Conservation (phyloP, 2,797 vertebrate genomes). For the Sebastes hubbsi region DNA sequence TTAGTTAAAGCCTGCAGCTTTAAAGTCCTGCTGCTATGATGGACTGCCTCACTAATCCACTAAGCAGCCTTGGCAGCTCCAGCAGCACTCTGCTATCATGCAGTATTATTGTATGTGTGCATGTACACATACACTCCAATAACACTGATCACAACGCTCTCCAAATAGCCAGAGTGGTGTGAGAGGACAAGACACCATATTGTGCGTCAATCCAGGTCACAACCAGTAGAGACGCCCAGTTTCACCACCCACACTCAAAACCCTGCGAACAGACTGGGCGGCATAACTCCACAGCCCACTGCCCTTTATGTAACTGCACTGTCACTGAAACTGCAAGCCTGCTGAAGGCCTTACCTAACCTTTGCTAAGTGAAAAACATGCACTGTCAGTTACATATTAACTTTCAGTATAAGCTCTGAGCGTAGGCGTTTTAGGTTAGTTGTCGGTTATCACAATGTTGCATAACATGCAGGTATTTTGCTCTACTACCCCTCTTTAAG, state of each 20-base stretch:
- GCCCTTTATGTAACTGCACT: conserved; percentile 54
- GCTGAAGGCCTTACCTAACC: conserved; percentile 33
- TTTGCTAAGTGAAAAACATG: neutral
- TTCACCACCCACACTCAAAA: conserved; percentile 32
- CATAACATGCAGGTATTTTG: conserved; percentile 16
- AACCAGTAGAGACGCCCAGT: conserved; percentile 26
- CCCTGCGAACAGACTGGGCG: neutral
- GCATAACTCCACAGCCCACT: conserved; percentile 53
- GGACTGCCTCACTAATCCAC: conserved; percentile 51
- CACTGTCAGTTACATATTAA: conserved; percentile 20
- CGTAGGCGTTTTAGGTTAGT: neutral
- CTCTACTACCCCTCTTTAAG: conserved; percentile 27
- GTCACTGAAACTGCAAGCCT: conserved; percentile 6
- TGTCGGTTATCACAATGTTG: conserved; percentile 10
- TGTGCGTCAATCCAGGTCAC: conserved; percentile 51
- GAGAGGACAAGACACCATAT: conserved; percentile 40
- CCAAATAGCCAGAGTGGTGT: conserved; percentile 39
- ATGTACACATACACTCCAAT: neutral
- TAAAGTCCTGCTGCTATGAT: conserved; percentile 17
- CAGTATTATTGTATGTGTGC: neutral
- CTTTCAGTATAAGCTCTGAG: neutral
- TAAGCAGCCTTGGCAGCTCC: conserved; percentile 49
- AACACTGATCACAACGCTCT: conserved; percentile 44
- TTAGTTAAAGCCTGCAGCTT: conserved; percentile 1
- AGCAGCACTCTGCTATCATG: conserved; percentile 32